phyloP scores from a whole-genome alignment of 2,888 invertebrate genomes.

The Chrysina gloriosa region DNA sequence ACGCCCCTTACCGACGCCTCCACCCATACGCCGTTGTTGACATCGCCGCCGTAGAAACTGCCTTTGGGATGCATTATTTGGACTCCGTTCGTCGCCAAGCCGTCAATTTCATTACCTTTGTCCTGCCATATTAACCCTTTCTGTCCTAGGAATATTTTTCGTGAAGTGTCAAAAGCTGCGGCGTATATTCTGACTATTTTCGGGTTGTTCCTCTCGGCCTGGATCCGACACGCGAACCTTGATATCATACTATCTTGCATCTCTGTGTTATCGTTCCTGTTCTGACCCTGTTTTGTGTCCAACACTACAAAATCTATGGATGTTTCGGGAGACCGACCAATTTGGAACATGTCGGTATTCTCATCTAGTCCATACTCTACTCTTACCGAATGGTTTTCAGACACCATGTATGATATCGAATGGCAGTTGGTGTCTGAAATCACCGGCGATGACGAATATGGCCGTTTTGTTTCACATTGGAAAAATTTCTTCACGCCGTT shows the following conservation, averaged over 20 bases:
- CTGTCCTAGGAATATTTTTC: conserved; percentile 99
- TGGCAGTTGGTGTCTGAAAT: conserved; percentile 94
- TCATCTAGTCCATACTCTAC: conserved; percentile 97
- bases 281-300: conserved; percentile 96
- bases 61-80: conserved; percentile 96
- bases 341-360: conserved; percentile 99
- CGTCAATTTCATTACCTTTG: conserved; percentile 94
- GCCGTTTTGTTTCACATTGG: conserved; percentile 96
- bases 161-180: conserved; percentile 97
- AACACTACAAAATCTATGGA: conserved; percentile 99
- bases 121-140: too few relatives aligned
- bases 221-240: conserved; percentile 97
- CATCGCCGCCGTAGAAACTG: conserved; percentile 86
- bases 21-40: conserved; percentile 88
- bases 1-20: conserved; percentile 98
- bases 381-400: conserved; percentile 96
- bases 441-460: conserved; percentile 94
- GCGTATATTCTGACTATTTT: conserved; percentile 95
- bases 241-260: conserved; percentile 97
- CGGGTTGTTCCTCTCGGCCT: conserved; percentile 91
- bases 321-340: conserved; percentile 97
- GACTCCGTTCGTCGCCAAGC: conserved; percentile 98
- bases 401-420: conserved; percentile 96
- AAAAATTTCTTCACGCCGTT: conserved; percentile 95
- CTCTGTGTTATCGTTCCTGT: conserved; percentile 82